Evolutionary conservation across 2,888 invertebrate genomes (phyloP).

Genomic region (Alsophila aescularia): DNA sequence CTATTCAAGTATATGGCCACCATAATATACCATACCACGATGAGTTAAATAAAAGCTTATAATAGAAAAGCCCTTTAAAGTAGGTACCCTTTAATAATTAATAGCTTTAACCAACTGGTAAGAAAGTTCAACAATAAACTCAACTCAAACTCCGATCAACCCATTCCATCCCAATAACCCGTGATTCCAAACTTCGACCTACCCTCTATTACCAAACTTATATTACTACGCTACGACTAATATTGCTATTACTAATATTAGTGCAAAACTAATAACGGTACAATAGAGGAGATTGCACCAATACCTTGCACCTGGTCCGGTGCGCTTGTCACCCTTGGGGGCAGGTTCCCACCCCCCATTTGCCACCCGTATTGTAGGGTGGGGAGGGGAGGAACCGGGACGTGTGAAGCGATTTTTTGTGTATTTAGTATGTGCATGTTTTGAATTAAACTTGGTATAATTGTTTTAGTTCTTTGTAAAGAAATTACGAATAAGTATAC

Average conservation of each 20-base stretch:
- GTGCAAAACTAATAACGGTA: slow-evolving; percentile 61
- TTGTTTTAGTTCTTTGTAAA: slow-evolving; percentile 22
- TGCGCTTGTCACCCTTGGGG: slow-evolving; percentile 56
- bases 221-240: slow-evolving; percentile 50
- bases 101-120: neutral
- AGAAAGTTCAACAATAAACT: neutral
- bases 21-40: too few relatives aligned
- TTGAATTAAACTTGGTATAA: slow-evolving; percentile 27
- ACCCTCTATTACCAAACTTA: slow-evolving; percentile 39
- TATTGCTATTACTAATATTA: slow-evolving; percentile 47
- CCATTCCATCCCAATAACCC: slow-evolving; percentile 24
- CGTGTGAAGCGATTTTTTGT: slow-evolving; percentile 68
- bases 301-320: slow-evolving; percentile 70
- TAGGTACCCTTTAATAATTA: neutral
- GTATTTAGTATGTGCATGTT: slow-evolving; percentile 56
- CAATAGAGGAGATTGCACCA: slow-evolving; percentile 69
- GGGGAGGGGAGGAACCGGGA: slow-evolving; percentile 45
- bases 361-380: slow-evolving; percentile 32
- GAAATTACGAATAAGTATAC: slow-evolving; percentile 1
- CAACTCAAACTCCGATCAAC: slow-evolving; percentile 10
- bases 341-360: slow-evolving; percentile 31
- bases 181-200: slow-evolving; percentile 31
- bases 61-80: too few relatives aligned
- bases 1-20: too few relatives aligned
- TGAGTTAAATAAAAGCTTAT: too few relatives aligned